Evolutionary conservation across 2,113 vertebrate species (phyloP).

Genomic region (Apus apus): DNA sequence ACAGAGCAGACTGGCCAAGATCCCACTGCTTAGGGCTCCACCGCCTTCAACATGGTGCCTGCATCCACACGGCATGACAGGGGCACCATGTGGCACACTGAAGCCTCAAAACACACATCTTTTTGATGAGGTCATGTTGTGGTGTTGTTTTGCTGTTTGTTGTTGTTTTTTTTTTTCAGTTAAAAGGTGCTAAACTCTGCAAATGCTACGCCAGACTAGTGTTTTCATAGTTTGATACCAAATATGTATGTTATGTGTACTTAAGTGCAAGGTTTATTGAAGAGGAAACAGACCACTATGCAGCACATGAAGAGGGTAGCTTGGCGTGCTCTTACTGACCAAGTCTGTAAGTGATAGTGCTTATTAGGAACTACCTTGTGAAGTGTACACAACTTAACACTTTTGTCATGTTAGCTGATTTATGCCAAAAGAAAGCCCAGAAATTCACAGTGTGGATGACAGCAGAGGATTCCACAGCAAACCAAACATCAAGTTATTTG

Average conservation of each 20-base stretch:
- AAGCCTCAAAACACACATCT: neutral
- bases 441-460: neutral
- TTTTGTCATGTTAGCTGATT: accelerated
- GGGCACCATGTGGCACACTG: neutral
- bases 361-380: neutral
- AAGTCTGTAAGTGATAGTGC: neutral
- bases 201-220: neutral
- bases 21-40: neutral
- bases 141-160: too few relatives aligned
- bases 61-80: neutral
- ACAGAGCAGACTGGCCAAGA: neutral
- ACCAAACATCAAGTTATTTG: neutral
- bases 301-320: neutral
- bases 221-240: neutral
- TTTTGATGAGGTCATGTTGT: neutral
- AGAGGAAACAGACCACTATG: neutral
- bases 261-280: neutral
- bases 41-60: neutral
- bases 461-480: neutral
- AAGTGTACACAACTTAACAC: neutral
- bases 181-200: neutral
- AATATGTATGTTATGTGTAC: accelerated
- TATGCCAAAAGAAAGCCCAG: neutral
- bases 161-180: neutral
- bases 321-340: neutral